Base-by-base conservation (phyloP, 1,140 invertebrate genomes). In the Drosophila sp. region DNA sequence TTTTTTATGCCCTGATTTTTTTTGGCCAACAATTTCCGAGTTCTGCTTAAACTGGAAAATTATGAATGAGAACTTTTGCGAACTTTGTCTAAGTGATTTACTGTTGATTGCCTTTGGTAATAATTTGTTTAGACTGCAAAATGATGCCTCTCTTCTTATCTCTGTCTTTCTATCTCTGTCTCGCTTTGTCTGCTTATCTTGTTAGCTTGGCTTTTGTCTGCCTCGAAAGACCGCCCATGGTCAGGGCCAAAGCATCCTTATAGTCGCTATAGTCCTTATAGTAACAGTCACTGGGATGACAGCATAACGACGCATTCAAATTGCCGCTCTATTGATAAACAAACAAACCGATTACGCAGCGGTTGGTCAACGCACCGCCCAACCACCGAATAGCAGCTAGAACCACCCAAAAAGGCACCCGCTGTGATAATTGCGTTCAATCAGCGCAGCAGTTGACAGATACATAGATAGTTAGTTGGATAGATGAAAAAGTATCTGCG, bases 271-370 rank as follows among this genome's bases (percentile, higher is more conserved):
- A 13, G 36, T n/a, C 45, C 45, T 61, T 50, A 9, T 48, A 59
- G 40, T 45, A 32, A 38, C 48, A 32, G 58, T 34, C 25, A 51
- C 25, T 32, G 18, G 32, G 57, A 86, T 75, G 75, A 78, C 70
- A 76, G 78, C 78, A 87, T 87, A 86, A 86, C 82, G 72, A 76
- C 74, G 75, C 75, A 84, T 77, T 79, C 82, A 86, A 87, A 56
- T 38, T 25, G 69, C 54, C 63, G 64, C 51, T 80, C 72, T 34
- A 72, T 76, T 75, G 71, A 72, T 64, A 76, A 75, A 89, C 72
- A 86, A 86, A 86, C 81, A 86, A 86, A 72, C 75, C 82, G 82
- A 86, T 86, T 86, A 86, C 82, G 64, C 82, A 86, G 82, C 82
- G 73, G 83, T 87, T 43, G 46, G 62, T 78, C 50, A 29, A 16